phyloP scores from a whole-genome alignment of 2,113 vertebrate species.

The Nycticorax nycticorax region DNA sequence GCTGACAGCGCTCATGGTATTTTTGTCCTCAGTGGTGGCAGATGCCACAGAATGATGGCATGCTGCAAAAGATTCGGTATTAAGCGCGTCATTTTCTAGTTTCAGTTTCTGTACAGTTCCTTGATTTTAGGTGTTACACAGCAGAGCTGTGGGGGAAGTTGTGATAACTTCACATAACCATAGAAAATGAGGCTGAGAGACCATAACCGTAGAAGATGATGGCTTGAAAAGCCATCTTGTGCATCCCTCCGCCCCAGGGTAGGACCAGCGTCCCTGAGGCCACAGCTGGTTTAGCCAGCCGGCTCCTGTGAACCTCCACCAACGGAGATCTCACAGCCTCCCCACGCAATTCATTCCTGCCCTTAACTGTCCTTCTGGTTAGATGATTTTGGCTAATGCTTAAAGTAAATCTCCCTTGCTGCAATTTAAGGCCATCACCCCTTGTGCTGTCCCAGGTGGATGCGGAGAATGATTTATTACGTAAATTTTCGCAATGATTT shows the following conservation, averaged over 20 bases:
- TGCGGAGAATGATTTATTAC: neutral
- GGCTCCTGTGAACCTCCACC: neutral
- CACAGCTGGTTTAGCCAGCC: neutral
- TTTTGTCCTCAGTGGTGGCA: neutral
- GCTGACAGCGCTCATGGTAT: rapidly evolving
- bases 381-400: conserved; percentile 25
- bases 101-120: neutral
- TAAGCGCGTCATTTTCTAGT: neutral
- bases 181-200: neutral
- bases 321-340: neutral
- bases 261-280: neutral
- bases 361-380: neutral
- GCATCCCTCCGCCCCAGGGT: neutral
- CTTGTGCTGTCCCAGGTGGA: conserved; percentile 26
- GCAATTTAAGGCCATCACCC: neutral
- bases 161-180: neutral
- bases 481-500: neutral
- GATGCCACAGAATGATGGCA: neutral
- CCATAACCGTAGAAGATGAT: no score
- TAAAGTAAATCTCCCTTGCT: conserved; percentile 36
- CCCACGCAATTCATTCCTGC: neutral
- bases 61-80: neutral
- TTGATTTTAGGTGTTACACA: neutral
- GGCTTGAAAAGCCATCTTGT: neutral
- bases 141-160: neutral